Evolutionary conservation across 2,113 vertebrate genomes (phyloP).

Genomic region (Phoenicopterus ruber): DNA sequence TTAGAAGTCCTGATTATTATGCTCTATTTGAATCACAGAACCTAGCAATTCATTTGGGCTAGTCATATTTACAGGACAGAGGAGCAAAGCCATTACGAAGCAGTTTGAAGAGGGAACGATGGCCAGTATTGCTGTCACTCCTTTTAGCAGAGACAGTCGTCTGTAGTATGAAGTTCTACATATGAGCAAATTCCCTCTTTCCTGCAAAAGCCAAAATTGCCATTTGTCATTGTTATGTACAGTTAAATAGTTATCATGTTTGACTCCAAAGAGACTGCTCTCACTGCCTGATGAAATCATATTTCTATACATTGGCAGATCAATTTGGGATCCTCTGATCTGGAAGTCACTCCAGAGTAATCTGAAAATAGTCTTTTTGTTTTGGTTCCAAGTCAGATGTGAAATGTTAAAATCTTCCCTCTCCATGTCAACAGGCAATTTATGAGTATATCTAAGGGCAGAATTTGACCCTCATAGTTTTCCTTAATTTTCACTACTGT

Average conservation of each 20-base stretch:
- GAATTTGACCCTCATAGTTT: not conserved
- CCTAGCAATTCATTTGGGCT: not conserved
- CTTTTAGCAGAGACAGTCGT: not conserved
- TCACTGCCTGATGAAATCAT: not conserved
- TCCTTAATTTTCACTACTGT: not conserved
- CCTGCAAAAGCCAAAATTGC: not conserved
- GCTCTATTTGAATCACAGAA: not conserved
- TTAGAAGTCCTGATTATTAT: not conserved
- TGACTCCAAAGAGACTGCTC: not conserved
- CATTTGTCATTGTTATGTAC: not conserved
- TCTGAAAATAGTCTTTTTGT: slow-evolving; percentile 11
- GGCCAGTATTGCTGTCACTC: not conserved
- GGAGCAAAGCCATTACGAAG: not conserved
- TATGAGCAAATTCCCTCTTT: not conserved
- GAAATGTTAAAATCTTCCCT: not conserved
- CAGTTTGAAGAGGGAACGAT: not conserved
- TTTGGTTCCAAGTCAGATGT: slow-evolving; percentile 1
- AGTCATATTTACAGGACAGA: not conserved
- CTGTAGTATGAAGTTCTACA: not conserved
- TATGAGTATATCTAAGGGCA: not conserved
- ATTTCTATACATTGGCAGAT: not conserved
- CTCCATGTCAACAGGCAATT: not conserved
- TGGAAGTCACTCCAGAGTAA: not conserved
- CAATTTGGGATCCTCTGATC: not conserved
- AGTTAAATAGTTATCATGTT: not conserved